Evolutionary conservation across 2,113 vertebrate species (phyloP).

Genomic region (Nannospalax galili): DNA sequence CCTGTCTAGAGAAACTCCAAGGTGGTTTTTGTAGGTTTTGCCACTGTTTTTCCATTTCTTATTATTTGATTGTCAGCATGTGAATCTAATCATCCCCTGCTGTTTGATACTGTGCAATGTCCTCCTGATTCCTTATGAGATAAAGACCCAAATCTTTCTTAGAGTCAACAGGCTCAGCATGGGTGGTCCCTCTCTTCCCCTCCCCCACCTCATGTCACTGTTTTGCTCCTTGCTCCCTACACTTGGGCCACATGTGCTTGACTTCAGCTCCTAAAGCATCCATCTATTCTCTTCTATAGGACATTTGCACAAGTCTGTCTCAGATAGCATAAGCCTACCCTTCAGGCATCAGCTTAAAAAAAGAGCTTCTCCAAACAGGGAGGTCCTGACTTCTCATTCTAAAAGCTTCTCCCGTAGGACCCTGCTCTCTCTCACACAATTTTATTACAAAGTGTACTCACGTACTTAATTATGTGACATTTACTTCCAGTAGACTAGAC

Average conservation of each 20-base stretch:
- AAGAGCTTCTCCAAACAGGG: neutral
- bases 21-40: neutral
- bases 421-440: neutral
- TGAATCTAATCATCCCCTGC: neutral
- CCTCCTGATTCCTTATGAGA: neutral
- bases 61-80: constrained; percentile 44
- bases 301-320: neutral
- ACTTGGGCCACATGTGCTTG: neutral
- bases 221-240: neutral
- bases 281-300: neutral
- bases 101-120: neutral
- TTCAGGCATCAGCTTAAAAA: neutral
- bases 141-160: neutral
- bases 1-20: neutral
- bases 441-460: neutral
- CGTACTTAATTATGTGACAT: neutral
- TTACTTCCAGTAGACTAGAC: neutral
- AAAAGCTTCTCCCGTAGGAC: neutral
- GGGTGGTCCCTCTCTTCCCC: neutral
- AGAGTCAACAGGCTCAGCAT: fast-evolving
- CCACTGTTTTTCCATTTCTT: neutral
- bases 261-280: neutral
- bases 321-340: neutral
- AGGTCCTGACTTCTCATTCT: neutral
- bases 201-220: neutral